phyloP scores from a whole-genome alignment of 2,113 vertebrate genomes.

The Pteruthius melanotis region DNA sequence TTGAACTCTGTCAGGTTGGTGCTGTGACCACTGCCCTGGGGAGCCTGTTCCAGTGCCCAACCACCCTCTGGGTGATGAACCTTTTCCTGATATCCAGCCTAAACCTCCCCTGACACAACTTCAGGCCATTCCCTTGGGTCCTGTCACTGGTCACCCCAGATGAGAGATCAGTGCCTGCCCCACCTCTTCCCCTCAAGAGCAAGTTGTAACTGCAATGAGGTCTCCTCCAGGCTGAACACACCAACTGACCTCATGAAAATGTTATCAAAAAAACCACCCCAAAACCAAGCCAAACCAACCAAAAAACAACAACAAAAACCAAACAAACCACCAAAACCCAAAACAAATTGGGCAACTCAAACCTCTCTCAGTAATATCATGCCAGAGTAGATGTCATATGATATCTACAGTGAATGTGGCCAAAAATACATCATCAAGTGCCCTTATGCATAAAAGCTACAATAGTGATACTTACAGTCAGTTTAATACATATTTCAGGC shows the following conservation, averaged over 20 bases:
- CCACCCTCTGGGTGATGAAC: not conserved
- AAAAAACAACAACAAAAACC: not conserved
- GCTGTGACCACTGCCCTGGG: too few relatives aligned
- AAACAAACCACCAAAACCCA: not conserved
- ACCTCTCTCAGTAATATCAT: not conserved
- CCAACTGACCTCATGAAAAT: not conserved
- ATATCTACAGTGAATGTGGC: not conserved
- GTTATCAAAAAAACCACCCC: not conserved
- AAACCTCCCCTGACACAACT: not conserved
- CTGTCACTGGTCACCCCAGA: not conserved
- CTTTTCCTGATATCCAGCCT: not conserved
- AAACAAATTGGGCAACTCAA: not conserved
- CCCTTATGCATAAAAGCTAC: not conserved
- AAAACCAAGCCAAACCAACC: not conserved
- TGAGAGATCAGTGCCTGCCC: not conserved
- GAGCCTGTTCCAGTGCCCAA: not conserved
- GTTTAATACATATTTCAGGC: not conserved
- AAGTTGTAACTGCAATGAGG: not conserved
- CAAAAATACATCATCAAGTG: not conserved
- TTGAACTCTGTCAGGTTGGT: not conserved
- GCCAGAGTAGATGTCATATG: not conserved
- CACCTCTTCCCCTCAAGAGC: rapidly evolving
- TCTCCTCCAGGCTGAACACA: not conserved
- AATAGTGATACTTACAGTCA: not conserved
- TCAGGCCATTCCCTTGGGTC: rapidly evolving